Evolutionary conservation across 92 coral and sea anemone genomes (phyloP), one percentile per base, ranked within the genome.

Genomic region (Phenganax stokvisi): DNA sequence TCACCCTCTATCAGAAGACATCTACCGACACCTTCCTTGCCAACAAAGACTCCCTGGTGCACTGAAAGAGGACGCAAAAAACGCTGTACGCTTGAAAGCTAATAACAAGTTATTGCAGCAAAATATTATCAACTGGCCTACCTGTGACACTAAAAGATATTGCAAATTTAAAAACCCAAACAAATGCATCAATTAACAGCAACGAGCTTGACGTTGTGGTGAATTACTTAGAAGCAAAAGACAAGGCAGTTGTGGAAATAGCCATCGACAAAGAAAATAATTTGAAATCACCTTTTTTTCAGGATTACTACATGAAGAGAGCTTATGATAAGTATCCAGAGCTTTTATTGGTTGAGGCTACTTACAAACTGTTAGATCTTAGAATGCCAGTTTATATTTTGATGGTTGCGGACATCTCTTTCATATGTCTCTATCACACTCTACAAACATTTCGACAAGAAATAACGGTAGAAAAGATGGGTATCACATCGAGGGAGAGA

Each of bases 401-500:
- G 6, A 20, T 89, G 53, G 57, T 73, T 28, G 66, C 77, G 16
- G 90, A 87, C 59, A 1, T 25, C 66, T 30, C 51, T 85, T 3
- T 31, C 10, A 86, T 90, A 9, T 85, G 89, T 78, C 87, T 85
- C 6, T 87, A 65, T 68, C 91, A 90, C 73, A 84, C 89, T 3
- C 65, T 88, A 54, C 27, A 89, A 11, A 62, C 91, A 0, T 90
- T 90, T 51, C 28, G 84, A 44, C 58, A 88, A 52, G 91, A 88
- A 72, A 74, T 88, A n/a, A 86, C 86, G 4, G 69, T 82, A 16
- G 86, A 85, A 30, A 88, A 90, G 57, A 77, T 86, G 80, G 89
- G 88, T 2, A 83, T 85, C 10, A 67, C 91, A 37, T 75, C 86
- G 8, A 86, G 77, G 7, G 90, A 90, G 65, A 58, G 90, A 53